Percentiles rank a stretch among this genome's conserved stretches.
Evolutionary conservation across 92 coral and sea anemone genomes (phyloP).

Genomic region (Diadumene lineata): DNA sequence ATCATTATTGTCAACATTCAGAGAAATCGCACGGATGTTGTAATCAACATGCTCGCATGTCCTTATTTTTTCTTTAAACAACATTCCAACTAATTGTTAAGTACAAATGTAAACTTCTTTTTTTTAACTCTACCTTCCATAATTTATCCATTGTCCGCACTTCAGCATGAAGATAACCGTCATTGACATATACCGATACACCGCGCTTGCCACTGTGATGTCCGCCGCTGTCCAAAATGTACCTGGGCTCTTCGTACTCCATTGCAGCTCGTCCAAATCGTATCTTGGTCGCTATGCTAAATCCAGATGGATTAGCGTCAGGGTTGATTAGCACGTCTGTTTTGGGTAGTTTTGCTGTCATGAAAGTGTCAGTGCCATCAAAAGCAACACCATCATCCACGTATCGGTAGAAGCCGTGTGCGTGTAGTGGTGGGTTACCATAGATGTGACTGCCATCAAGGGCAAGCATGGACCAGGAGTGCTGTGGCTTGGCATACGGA

Average conservation of each 20-base stretch:
- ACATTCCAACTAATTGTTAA: too few species aligned
- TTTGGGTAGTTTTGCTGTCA: slow-evolving; percentile 54
- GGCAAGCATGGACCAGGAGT: slow-evolving; percentile 89
- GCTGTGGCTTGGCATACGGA: slow-evolving; percentile 87
- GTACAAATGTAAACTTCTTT: too few species aligned
- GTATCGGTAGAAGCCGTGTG: slow-evolving; percentile 65
- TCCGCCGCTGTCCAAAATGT: slow-evolving; percentile 90
- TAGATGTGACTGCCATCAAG: slow-evolving; percentile 54
- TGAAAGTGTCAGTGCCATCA: slow-evolving; percentile 62
- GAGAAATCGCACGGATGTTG: too few species aligned
- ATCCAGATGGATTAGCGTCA: slow-evolving; percentile 65
- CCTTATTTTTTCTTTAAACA: background rate
- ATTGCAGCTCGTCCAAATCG: slow-evolving; percentile 40
- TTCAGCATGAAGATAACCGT: slow-evolving; percentile 65
- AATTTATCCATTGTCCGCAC: slow-evolving; percentile 72
- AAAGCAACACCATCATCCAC: slow-evolving; percentile 68
- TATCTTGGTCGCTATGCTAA: slow-evolving; percentile 79
- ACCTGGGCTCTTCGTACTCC: slow-evolving; percentile 65
- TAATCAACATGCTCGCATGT: too few species aligned
- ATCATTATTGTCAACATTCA: too few species aligned
- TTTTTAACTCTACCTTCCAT: slow-evolving; percentile 95
- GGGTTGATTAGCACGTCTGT: slow-evolving; percentile 68
- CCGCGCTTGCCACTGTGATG: slow-evolving; percentile 77
- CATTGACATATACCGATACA: slow-evolving; percentile 70
- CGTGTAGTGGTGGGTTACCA: slow-evolving; percentile 76